Conservation (phyloP, 2,113 vertebrate species). For the Dasyornis broadbenti region DNA sequence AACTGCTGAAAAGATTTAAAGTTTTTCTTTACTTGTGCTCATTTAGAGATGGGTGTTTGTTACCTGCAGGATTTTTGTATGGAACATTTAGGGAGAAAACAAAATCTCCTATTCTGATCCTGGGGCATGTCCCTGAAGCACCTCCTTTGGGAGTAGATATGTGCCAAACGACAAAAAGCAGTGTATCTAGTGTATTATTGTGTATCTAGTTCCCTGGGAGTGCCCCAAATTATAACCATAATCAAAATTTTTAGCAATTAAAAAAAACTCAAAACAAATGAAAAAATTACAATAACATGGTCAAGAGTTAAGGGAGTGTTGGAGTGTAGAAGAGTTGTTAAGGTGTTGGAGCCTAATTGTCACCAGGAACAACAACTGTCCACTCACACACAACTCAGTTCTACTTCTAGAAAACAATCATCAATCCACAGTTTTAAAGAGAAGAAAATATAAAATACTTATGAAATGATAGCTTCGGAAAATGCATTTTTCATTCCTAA, state of each 20-base stretch:
- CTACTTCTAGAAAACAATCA: background rate
- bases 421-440: background rate
- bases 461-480: constrained; percentile 13
- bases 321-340: background rate
- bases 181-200: too few species aligned
- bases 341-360: background rate
- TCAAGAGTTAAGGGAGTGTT: background rate
- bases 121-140: background rate
- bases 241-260: background rate
- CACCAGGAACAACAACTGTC: background rate
- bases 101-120: background rate
- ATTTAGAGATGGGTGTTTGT: background rate
- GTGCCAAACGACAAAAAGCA: background rate
- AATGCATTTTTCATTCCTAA: constrained; percentile 57
- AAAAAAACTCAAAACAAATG: background rate
- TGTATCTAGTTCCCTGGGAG: background rate
- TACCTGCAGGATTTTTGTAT: background rate
- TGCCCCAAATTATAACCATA: background rate
- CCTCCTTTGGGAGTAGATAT: background rate
- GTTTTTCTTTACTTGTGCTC: background rate
- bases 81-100: background rate
- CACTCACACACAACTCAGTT: background rate
- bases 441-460: constrained; percentile 37
- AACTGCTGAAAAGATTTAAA: background rate
- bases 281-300: background rate